Evolutionary conservation across 2,888 invertebrate genomes (phyloP).

Genomic region (Rhopalosiphum nymphaeae): DNA sequence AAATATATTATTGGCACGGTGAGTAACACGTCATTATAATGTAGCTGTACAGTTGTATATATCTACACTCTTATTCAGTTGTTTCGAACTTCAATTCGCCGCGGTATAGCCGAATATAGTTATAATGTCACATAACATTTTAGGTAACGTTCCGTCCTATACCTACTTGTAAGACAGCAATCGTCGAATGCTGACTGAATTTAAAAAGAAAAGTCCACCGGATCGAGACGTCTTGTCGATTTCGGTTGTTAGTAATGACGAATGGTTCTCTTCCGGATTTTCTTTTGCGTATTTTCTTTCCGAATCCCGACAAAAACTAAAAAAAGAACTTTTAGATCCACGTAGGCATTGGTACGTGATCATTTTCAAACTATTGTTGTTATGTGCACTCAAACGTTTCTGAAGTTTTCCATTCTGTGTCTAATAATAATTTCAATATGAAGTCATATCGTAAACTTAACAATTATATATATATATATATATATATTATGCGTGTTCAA

Average conservation of each 20-base stretch:
- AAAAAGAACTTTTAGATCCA: background rate
- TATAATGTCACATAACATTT: background rate
- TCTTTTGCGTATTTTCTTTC: background rate
- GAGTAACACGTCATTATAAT: background rate
- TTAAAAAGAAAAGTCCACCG: background rate
- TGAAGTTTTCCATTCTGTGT: background rate
- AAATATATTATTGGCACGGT: background rate
- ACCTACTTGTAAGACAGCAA: background rate
- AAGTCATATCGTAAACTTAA: background rate
- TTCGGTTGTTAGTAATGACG: background rate
- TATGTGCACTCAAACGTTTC: background rate
- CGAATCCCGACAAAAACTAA: background rate
- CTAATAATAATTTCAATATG: background rate
- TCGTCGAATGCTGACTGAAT: background rate
- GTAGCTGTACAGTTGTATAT: background rate
- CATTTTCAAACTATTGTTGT: slow-evolving; percentile 18
- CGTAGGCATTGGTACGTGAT: slow-evolving; percentile 4
- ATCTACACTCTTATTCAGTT: background rate
- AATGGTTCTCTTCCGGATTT: background rate
- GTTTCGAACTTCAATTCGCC: background rate
- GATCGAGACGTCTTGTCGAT: slow-evolving; percentile 1
- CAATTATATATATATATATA: background rate
- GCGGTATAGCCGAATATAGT: background rate
- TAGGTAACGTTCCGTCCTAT: background rate
- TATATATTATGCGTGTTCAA: background rate